A percentile compares a stretch with the other conserved stretches of the same genome.
Evolutionary conservation across 2,113 vertebrate species (phyloP).

Genomic region (Centropristis striata): DNA sequence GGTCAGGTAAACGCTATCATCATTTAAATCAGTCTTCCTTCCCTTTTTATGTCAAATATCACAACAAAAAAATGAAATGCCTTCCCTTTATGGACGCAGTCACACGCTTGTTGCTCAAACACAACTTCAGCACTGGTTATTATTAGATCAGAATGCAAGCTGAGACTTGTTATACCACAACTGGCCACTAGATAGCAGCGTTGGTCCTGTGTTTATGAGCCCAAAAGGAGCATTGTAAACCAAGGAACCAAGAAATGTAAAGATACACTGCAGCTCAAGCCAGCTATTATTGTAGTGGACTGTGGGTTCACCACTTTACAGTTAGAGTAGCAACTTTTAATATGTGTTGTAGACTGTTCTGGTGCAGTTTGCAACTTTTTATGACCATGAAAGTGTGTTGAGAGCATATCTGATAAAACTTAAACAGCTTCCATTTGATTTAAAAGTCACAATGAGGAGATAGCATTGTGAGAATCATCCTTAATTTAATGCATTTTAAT

Average conservation of each 20-base stretch:
- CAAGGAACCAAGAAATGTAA: constrained; percentile 20
- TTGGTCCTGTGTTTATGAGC: not conserved
- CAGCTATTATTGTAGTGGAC: not conserved
- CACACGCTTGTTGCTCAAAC: constrained; percentile 68
- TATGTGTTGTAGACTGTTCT: too few species aligned
- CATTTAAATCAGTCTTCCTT: not conserved
- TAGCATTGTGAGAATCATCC: not conserved
- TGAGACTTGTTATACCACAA: constrained; percentile 53
- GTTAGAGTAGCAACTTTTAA: too few species aligned
- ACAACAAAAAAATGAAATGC: constrained; percentile 8
- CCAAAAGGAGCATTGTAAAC: not conserved
- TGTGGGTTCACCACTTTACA: not conserved
- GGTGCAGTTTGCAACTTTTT: too few species aligned
- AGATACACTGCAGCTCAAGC: fast-evolving
- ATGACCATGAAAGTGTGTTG: not conserved
- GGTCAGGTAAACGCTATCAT: constrained; percentile 23
- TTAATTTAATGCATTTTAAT: not conserved
- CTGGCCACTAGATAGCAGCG: constrained; percentile 44
- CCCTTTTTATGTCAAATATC: not conserved
- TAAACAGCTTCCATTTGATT: too few species aligned
- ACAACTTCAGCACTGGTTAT: constrained; percentile 66
- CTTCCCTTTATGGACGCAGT: constrained; percentile 46
- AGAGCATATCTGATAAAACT: not conserved
- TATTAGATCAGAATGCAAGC: constrained; percentile 78
- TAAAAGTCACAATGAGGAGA: too few species aligned